These are phyloP conservation scores for Noctuana brunneofusca DNA, from an alignment of 2,888 invertebrate species.

Conservation along the genomic window DNA sequence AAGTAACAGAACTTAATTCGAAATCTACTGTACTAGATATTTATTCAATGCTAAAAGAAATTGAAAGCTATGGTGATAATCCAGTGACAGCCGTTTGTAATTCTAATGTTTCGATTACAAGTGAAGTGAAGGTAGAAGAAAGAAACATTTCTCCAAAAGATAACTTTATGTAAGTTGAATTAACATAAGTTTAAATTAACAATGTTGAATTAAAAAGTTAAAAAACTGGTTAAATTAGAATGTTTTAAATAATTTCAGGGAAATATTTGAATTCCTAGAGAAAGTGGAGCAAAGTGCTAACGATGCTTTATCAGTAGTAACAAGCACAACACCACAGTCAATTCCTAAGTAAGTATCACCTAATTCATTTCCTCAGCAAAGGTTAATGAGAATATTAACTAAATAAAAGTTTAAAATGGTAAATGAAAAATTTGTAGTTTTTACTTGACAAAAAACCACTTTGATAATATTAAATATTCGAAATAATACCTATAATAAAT, in stretches of 20 bases:
- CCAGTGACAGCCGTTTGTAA: conserved; percentile 57
- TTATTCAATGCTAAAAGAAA: conserved; percentile 79
- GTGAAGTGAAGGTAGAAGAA: conserved; percentile 55
- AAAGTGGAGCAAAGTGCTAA: conserved; percentile 84
- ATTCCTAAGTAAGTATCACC: conserved; percentile 64
- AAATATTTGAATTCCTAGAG: conserved; percentile 85
- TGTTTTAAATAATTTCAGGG: conserved; percentile 66
- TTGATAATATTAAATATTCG: neutral
- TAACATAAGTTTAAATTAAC: neutral
- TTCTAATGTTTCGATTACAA: conserved; percentile 43
- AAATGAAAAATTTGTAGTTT: too few species aligned
- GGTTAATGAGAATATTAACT: too few species aligned
- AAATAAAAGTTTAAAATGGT: too few species aligned
- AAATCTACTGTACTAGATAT: conserved; percentile 76
- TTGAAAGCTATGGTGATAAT: conserved; percentile 73
- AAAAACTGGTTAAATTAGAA: neutral
- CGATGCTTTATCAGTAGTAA: conserved; percentile 73
- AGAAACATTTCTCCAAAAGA: conserved; percentile 61
- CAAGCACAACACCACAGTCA: conserved; percentile 64
- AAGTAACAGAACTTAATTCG: conserved; percentile 55
- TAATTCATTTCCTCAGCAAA: neutral
- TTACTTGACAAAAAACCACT: too few species aligned
- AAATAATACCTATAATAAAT: neutral
- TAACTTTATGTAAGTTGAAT: conserved; percentile 69
- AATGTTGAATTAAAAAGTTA: neutral